Conservation (phyloP, 30 jellyfish, hydroid and myxozoan genomes). For the Turritopsis rubra region DNA sequence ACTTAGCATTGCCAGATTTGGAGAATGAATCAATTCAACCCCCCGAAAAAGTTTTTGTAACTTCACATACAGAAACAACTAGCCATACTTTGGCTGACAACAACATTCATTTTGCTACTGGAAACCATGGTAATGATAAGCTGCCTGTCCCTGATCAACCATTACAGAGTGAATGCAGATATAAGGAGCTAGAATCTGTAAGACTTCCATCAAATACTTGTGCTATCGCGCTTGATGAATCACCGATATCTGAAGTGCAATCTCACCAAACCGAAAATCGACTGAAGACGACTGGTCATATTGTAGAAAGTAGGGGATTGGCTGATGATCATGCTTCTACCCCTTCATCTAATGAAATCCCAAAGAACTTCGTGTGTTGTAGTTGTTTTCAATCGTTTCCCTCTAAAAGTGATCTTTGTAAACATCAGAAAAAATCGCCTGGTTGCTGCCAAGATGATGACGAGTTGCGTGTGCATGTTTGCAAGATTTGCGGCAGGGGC, state of each 20-base stretch:
- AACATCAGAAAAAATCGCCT: not conserved
- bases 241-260: not conserved
- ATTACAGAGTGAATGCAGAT: not conserved
- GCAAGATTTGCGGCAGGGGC: constrained; percentile 21
- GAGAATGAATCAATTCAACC: not conserved
- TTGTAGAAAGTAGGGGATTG: not conserved
- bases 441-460: not conserved
- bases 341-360: not conserved
- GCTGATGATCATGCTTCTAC: not conserved
- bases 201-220: not conserved
- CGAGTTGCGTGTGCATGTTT: constrained; percentile 2
- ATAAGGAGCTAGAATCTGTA: not conserved
- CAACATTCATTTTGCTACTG: not conserved
- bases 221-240: not conserved
- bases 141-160: not conserved
- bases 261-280: too few species aligned
- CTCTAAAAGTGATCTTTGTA: not conserved
- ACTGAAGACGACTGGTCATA: not conserved
- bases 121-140: not conserved
- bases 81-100: not conserved
- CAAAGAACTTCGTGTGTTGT: not conserved
- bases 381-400: not conserved
- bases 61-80: not conserved
- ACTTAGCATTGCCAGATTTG: not conserved
- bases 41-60: not conserved